A percentile compares a stretch with the other conserved stretches of the same genome.
Conservation (phyloP, 2,113 vertebrate genomes). For the Tetrao urogallus region DNA sequence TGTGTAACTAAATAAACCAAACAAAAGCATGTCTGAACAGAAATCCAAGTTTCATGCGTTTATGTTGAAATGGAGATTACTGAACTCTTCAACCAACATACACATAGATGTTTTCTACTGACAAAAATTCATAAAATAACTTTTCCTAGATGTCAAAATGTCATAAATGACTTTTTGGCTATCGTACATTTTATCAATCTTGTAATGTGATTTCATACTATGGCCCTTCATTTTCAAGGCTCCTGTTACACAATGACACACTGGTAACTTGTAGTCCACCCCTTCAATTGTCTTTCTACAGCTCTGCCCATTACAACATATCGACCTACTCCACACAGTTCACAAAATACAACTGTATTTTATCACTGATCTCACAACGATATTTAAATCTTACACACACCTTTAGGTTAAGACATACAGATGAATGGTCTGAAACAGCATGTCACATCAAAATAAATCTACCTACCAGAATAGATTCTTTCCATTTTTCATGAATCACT, state of each 20-base stretch:
- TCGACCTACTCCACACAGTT: not conserved
- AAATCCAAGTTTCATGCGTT: not conserved
- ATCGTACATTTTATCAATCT: not conserved
- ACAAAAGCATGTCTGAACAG: not conserved
- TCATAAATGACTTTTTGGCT: not conserved
- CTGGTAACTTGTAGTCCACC: not conserved
- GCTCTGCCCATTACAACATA: not conserved
- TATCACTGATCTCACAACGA: not conserved
- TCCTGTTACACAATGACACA: not conserved
- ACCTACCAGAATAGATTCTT: constrained; percentile 92
- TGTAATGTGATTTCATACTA: not conserved
- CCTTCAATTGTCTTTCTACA: not conserved
- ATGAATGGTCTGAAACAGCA: not conserved
- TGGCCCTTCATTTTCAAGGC: not conserved
- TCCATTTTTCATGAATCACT: constrained; percentile 96
- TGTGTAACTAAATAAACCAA: not conserved
- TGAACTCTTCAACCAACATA: not conserved
- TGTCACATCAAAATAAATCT: constrained; percentile 27
- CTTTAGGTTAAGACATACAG: not conserved
- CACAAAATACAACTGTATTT: not conserved
- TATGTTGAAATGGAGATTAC: not conserved
- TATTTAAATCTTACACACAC: not conserved
- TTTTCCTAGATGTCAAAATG: not conserved
- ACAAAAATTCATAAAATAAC: not conserved
- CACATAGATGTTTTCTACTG: not conserved